phyloP scores from a whole-genome alignment of 2,113 vertebrate species.

The Pelecanoides urinatrix region DNA sequence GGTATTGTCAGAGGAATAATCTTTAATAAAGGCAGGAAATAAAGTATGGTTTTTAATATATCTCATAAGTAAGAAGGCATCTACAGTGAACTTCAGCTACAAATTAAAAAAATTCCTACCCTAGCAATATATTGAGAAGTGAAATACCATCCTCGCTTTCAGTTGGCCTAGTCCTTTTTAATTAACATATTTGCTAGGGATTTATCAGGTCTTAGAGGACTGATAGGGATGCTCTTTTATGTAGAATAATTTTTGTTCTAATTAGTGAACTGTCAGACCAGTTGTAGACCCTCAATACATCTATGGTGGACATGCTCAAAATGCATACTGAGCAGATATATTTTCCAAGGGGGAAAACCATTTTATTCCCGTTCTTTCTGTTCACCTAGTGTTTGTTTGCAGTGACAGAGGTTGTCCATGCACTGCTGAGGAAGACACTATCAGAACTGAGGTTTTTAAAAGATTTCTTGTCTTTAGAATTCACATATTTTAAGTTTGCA shows the following conservation, averaged over 20 bases:
- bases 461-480: neutral
- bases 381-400: neutral
- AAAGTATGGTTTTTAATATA: neutral
- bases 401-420: neutral
- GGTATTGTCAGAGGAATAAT: neutral
- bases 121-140: neutral
- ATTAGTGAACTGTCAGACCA: neutral
- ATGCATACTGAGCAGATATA: neutral
- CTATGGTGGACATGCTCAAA: neutral
- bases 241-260: neutral
- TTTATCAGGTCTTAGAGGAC: neutral
- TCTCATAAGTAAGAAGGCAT: neutral
- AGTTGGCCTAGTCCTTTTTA: neutral
- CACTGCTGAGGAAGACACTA: neutral
- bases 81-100: neutral
- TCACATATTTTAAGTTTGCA: neutral
- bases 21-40: slow-evolving; percentile 34
- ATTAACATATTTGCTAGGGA: neutral
- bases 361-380: neutral
- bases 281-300: neutral
- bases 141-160: neutral
- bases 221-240: neutral
- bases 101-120: neutral
- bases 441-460: neutral
- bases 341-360: neutral